Evolutionary conservation across 1,140 invertebrate genomes (phyloP).

Genomic region (Acyrthosiphon pisum): DNA sequence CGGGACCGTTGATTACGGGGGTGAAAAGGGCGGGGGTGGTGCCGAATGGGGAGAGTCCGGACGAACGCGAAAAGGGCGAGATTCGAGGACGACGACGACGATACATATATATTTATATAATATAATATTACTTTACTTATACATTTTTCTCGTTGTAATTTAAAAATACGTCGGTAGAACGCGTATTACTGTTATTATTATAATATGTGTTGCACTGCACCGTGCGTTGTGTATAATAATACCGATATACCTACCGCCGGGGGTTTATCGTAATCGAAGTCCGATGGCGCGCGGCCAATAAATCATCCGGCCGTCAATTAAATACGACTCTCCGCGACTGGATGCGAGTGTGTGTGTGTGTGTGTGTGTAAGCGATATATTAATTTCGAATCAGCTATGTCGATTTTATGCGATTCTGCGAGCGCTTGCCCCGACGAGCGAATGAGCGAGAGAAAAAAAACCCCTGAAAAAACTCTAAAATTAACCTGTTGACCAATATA

Average conservation of each 20-base stretch:
- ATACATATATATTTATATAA: not conserved
- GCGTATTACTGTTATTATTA: constrained; percentile 21
- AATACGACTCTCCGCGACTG: constrained; percentile 24
- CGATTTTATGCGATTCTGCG: not conserved
- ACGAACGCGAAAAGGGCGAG: constrained; percentile 3
- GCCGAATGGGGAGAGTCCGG: not conserved
- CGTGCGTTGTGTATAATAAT: not conserved
- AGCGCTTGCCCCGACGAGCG: not conserved
- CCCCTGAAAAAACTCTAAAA: not conserved
- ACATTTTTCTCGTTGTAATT: constrained; percentile 8
- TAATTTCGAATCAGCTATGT: constrained; percentile 19
- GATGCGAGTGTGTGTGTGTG: not conserved
- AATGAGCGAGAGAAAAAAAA: not conserved
- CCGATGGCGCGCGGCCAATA: constrained; percentile 32
- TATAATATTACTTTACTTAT: not conserved
- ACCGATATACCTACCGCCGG: constrained; percentile 23
- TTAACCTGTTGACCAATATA: not conserved
- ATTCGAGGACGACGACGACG: not conserved
- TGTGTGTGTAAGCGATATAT: not conserved
- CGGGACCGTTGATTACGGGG: not conserved
- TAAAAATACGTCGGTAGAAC: not conserved
- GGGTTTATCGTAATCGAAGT: constrained; percentile 43
- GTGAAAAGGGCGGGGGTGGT: not conserved
- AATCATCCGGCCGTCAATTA: constrained; percentile 53
- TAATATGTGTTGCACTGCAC: not conserved